Evolutionary conservation across 1,140 invertebrate species (phyloP).

Genomic region (Mamestra configurata): DNA sequence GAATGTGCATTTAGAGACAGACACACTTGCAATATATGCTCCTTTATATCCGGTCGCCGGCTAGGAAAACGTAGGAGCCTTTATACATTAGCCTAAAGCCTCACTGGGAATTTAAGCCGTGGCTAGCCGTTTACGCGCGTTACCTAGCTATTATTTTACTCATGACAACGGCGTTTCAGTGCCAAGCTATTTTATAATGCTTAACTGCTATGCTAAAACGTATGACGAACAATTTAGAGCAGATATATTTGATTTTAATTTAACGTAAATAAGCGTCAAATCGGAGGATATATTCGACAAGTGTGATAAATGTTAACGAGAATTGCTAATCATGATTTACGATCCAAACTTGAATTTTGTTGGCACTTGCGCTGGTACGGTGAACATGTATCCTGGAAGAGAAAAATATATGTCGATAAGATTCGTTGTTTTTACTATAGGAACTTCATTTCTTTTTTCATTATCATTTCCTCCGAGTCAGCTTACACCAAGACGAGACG

Average conservation of each 20-base stretch:
- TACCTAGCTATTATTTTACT: neutral
- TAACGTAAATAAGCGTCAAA: slow-evolving; percentile 5
- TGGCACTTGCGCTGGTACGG: slow-evolving; percentile 85
- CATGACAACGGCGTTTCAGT: neutral
- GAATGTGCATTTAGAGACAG: slow-evolving; percentile 9
- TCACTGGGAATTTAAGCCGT: slow-evolving; percentile 31
- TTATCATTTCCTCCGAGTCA: too few relatives aligned
- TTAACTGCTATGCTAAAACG: slow-evolving; percentile 15
- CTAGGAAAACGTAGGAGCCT: neutral
- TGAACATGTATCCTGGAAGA: slow-evolving; percentile 85
- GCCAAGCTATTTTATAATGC: neutral
- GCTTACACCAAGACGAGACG: too few relatives aligned
- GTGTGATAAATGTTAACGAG: slow-evolving; percentile 42
- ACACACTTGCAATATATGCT: slow-evolving; percentile 48
- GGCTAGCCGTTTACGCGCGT: neutral
- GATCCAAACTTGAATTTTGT: slow-evolving; percentile 86
- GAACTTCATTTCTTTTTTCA: too few relatives aligned
- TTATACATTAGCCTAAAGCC: slow-evolving; percentile 24
- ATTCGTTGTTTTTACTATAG: neutral
- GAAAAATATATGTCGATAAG: slow-evolving; percentile 25
- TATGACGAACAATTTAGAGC: slow-evolving; percentile 45
- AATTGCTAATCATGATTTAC: slow-evolving; percentile 61
- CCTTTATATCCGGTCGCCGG: slow-evolving; percentile 4
- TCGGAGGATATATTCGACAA: slow-evolving; percentile 46
- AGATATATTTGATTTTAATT: slow-evolving; percentile 34